Conservation (phyloP, 2,113 vertebrate genomes). For the Vidua macroura region DNA sequence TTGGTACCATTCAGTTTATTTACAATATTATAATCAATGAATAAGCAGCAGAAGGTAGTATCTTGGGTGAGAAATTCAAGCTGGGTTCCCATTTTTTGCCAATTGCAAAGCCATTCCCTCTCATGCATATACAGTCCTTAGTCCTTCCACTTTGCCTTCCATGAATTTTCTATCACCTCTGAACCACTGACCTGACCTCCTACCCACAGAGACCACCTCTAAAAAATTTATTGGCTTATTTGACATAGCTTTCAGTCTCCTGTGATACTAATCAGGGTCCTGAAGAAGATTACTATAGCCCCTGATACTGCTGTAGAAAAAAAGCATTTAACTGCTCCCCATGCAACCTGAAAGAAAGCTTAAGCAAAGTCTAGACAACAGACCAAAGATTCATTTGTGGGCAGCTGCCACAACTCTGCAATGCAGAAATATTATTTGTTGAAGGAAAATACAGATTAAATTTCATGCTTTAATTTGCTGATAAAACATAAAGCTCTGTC, state of each 20-base stretch:
- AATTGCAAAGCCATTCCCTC: background rate
- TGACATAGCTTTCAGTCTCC: background rate
- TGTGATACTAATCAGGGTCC: background rate
- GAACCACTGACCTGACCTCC: background rate
- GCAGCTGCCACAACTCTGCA: background rate
- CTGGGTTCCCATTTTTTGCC: background rate
- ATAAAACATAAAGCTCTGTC: slow-evolving; percentile 3
- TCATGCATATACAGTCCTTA: background rate
- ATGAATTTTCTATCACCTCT: background rate
- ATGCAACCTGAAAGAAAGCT: background rate
- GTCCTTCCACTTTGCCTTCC: background rate
- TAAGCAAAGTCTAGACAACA: slow-evolving; percentile 1
- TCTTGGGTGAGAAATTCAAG: background rate
- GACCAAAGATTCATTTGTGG: slow-evolving; percentile 4
- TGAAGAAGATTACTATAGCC: background rate
- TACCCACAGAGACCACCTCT: background rate
- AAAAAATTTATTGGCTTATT: background rate
- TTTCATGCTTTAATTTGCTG: slow-evolving; percentile 33
- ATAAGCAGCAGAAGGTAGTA: background rate
- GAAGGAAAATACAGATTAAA: slow-evolving; percentile 13
- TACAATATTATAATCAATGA: background rate
- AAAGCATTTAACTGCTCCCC: background rate
- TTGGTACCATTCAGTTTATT: background rate
- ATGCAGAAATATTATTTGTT: slow-evolving; percentile 1
- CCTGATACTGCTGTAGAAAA: background rate